Base-by-base conservation (phyloP, 2,888 invertebrate genomes). In the Coenonympha arcania region DNA sequence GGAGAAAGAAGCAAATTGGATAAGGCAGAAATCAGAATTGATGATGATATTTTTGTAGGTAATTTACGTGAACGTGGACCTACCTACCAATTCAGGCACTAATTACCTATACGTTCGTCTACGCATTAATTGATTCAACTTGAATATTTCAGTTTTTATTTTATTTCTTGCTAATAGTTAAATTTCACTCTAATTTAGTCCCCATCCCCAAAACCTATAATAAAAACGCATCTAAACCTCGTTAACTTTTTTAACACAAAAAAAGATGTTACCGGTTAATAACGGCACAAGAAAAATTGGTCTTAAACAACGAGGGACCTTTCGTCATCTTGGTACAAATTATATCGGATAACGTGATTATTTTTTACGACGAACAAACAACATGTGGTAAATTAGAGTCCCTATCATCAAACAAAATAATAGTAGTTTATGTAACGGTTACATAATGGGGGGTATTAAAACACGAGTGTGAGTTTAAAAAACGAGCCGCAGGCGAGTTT, bases 351-450 rank as follows among this genome's bases (percentile, higher is more conserved):
- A 74, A 77, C 80, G 77, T 84, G 76, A 80, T 77, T 73, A 77
- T 76, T 81, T 82, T 84, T 82, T 82, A 77, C 68, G 58, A 61
- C 63, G 66, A 59, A 56, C 70, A 70, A 75, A 66, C 73, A 72
- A 73, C 85, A 85, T 83, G 79, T 83, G 86, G 81, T 84, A 80
- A 84, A 84, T 85, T 84, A 72, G 74, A 72, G 76, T 69, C 74
- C 73, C 77, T 76, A 74, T 73, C 68, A 71, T 67, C 65, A 70
- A 62, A 67, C 63, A 71, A 79, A 80, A 82, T 78, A n/a, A n/a
- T n/a, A n/a, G n/a, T n/a, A n/a, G n/a, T n/a, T n/a, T n/a, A n/a
- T n/a, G n/a, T n/a, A n/a, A n/a, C n/a, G n/a, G n/a, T n/a, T n/a
- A n/a, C n/a, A n/a, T n/a, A n/a, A n/a, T n/a, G n/a, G n/a, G n/a